Evolutionary conservation across 1,140 invertebrate species (phyloP), one percentile per base, ranked within the genome.

Genomic region (Hycleus phaleratus): DNA sequence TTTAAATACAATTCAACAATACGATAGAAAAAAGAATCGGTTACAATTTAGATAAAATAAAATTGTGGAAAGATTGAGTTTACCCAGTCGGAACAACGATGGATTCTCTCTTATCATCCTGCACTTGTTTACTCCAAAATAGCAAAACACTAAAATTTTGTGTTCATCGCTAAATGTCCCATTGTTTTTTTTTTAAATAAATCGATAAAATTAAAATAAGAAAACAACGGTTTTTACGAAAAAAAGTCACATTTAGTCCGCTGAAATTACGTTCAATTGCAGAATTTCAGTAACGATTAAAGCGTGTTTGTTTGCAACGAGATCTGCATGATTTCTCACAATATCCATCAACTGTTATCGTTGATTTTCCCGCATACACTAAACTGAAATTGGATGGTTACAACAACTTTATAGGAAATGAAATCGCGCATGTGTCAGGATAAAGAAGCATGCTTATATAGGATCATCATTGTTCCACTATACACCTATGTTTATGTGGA

Each of bases 31-130:
- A 18, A 1, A 18, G 18, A 18, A 18, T 18, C 18, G 1, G 1
- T 18, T 18, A 18, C 18, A 18, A 2, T 18, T 18, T 18, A 18
- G 1, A 18, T 18, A 32, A 32, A 32, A 32, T 32, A 32, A 32
- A 5, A 5, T 4, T 32, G 7, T 7, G 4, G 32, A 4, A 32
- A 32, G 32, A 32, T 7, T 18, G 18, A 18, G 7, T 32, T 32
- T 68, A 73, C 71, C 71, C 70, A 63, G 70, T 70, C 59, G 70
- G 68, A 65, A 73, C 66, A 67, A 72, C 69, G 65, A 73, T 72
- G 64, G 69, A 72, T 57, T 69, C 70, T 59, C 62, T 69, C 48
- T 61, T 61, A 45, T 60, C 65, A 68, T 66, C 64, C 69, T 68
- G 50, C 66, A 71, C 66, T 67, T 69, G 57, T 73, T 69, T 32